Percentiles rank a stretch among this genome's conserved stretches.
Evolutionary conservation across 2,888 invertebrate genomes (phyloP).

Genomic region (Tetropium fuscum): DNA sequence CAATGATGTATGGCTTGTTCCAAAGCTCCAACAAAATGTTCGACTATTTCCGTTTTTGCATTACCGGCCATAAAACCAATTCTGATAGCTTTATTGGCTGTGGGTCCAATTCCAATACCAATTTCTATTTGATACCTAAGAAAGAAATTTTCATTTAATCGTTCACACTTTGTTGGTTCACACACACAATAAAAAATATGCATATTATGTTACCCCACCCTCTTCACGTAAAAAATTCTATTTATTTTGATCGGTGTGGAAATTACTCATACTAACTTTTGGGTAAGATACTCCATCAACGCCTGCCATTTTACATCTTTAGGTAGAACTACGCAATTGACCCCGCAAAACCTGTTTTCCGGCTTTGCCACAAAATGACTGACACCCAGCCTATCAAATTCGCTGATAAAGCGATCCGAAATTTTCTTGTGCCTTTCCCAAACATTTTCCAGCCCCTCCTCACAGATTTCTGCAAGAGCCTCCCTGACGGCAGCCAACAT

Average conservation of each 20-base stretch:
- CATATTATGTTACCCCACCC: too few species aligned
- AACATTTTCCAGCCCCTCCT: slow-evolving; percentile 75
- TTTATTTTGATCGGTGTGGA: too few species aligned
- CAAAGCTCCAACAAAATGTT: slow-evolving; percentile 56
- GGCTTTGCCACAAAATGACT: slow-evolving; percentile 76
- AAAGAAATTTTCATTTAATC: slow-evolving; percentile 2
- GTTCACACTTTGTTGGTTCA: too few species aligned
- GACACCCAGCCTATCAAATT: slow-evolving; percentile 73
- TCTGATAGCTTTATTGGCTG: slow-evolving; percentile 79
- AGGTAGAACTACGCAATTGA: slow-evolving; percentile 75
- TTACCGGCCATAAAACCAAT: slow-evolving; percentile 86
- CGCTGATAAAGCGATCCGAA: slow-evolving; percentile 73
- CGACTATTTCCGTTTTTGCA: slow-evolving; percentile 52
- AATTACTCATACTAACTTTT: slow-evolving; percentile 49
- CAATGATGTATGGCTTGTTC: slow-evolving; percentile 52
- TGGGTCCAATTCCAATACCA: slow-evolving; percentile 83
- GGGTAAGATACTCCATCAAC: slow-evolving; percentile 38
- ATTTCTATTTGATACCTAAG: slow-evolving; percentile 75
- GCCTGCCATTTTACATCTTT: slow-evolving; percentile 70
- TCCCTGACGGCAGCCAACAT: slow-evolving; percentile 82
- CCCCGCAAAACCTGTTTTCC: slow-evolving; percentile 73
- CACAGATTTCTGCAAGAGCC: slow-evolving; percentile 76
- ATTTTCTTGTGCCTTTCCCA: slow-evolving; percentile 78
- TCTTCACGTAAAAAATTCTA: too few species aligned
- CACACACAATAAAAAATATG: too few species aligned